These are phyloP conservation scores for Nilaparvata lugens DNA, from an alignment of 1,140 invertebrate species.

Conservation along the genomic window DNA sequence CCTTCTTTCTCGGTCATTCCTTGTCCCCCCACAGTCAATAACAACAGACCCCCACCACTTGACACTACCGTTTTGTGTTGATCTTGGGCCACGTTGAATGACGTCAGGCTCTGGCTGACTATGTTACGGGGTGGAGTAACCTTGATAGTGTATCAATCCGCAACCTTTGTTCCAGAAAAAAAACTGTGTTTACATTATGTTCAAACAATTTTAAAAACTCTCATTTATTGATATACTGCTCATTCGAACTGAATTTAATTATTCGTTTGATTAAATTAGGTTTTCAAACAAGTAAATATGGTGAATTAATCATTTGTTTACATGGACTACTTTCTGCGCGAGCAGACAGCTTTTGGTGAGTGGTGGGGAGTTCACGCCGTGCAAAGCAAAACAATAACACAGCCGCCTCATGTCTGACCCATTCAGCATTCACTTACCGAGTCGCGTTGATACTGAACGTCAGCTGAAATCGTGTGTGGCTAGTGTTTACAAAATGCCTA, in stretches of 20 bases:
- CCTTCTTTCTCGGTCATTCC: no score
- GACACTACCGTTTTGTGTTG: slow-evolving; percentile 11
- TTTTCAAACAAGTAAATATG: background rate
- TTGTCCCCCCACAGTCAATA: no score
- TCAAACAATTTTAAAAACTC: no score
- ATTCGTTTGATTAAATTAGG: background rate
- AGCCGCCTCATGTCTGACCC: slow-evolving; percentile 20
- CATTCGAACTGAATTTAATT: background rate
- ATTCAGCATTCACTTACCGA: slow-evolving; percentile 24
- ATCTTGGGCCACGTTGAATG: slow-evolving; percentile 14
- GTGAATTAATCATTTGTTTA: slow-evolving; percentile 17
- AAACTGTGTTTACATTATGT: slow-evolving; percentile 19
- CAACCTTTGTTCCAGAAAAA: slow-evolving; percentile 19
- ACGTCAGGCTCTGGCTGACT: slow-evolving; percentile 17
- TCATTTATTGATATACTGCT: background rate
- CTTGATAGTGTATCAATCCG: slow-evolving; percentile 26
- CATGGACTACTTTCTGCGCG: slow-evolving; percentile 21
- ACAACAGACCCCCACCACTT: slow-evolving; percentile 4
- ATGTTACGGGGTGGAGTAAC: slow-evolving; percentile 25
- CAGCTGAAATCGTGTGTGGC: background rate
- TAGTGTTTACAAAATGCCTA: slow-evolving; percentile 28
- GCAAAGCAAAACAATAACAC: slow-evolving; percentile 27
- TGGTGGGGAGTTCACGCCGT: slow-evolving; percentile 8
- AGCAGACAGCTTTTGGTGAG: background rate
- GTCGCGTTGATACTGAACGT: background rate